These are phyloP conservation scores for Poeciliopsis paucimaculata DNA, from an alignment of 2,797 vertebrate genomes.

Conservation along the genomic window DNA sequence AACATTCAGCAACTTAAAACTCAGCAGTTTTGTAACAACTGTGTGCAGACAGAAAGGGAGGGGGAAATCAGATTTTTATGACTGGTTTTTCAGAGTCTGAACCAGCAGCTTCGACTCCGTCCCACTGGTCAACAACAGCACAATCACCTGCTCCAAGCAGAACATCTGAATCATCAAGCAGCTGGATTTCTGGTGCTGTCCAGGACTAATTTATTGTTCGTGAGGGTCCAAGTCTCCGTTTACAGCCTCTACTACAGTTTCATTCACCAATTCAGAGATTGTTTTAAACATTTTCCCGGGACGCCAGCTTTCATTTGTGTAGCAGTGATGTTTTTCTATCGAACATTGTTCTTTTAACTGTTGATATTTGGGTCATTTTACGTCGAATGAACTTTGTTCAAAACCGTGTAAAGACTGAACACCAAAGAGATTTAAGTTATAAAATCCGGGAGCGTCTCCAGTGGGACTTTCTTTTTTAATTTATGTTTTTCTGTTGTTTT, in stretches of 20 bases:
- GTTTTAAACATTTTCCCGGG: conserved; percentile 39
- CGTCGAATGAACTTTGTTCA: conserved; percentile 18
- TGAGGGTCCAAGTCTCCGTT: conserved; percentile 27
- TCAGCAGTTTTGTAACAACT: not conserved
- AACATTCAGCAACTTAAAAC: not conserved
- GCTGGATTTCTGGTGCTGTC: conserved; percentile 44
- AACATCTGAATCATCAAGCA: conserved; percentile 41
- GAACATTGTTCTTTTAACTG: conserved; percentile 17
- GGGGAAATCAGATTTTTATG: not conserved
- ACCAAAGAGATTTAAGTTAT: conserved; percentile 50
- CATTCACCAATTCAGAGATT: conserved; percentile 15
- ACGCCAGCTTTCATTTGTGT: conserved; percentile 47
- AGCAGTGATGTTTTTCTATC: conserved; percentile 35
- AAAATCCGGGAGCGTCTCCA: conserved; percentile 3
- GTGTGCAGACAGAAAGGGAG: not conserved
- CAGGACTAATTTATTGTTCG: conserved; percentile 25
- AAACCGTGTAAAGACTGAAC: conserved; percentile 35
- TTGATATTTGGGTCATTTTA: conserved; percentile 36
- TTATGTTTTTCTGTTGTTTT: conserved; percentile 20
- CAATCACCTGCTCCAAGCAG: conserved; percentile 44
- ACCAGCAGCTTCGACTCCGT: not conserved
- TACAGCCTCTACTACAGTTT: conserved; percentile 21
- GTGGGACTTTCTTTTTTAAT: conserved; percentile 10
- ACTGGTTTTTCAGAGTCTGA: too few relatives aligned
- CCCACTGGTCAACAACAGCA: conserved; percentile 23